phyloP scores from a whole-genome alignment of 2,888 invertebrate species.

The Geotrupes spiniger region DNA sequence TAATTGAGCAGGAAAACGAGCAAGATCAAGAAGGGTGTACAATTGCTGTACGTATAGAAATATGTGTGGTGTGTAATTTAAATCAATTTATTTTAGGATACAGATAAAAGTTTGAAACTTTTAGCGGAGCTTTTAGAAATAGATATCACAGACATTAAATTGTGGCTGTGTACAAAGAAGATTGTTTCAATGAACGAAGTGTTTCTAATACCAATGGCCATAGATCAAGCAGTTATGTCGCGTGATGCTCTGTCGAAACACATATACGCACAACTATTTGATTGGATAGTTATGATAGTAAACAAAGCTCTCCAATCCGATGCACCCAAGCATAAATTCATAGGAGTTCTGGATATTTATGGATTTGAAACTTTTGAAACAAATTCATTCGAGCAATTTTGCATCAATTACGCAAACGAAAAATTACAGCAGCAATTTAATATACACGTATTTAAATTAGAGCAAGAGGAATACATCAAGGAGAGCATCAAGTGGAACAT shows the following conservation, averaged over 20 bases:
- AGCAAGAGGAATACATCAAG: constrained; percentile 96
- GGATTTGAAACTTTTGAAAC: constrained; percentile 95
- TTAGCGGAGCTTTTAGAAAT: constrained; percentile 75
- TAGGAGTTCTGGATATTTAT: constrained; percentile 97
- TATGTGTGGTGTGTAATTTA: no score
- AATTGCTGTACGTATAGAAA: constrained; percentile 54
- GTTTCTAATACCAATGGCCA: constrained; percentile 83
- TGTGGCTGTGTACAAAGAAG: constrained; percentile 88
- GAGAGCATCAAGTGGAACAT: constrained; percentile 98
- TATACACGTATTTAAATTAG: constrained; percentile 96
- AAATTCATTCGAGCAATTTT: constrained; percentile 99
- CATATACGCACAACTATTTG: constrained; percentile 89
- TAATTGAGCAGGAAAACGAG: constrained; percentile 53
- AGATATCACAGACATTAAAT: constrained; percentile 69
- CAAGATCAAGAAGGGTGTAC: constrained; percentile 66
- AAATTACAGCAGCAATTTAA: constrained; percentile 99
- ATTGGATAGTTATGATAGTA: constrained; percentile 87
- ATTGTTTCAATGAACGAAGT: constrained; percentile 89
- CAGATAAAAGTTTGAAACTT: constrained; percentile 65
- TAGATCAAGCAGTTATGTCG: constrained; percentile 70
- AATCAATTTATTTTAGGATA: constrained; percentile 49
- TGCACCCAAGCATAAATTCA: constrained; percentile 71
- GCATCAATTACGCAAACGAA: constrained; percentile 99
- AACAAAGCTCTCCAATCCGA: constrained; percentile 80
- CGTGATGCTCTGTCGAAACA: constrained; percentile 96